These are phyloP conservation scores for Nymphicus hollandicus DNA, from an alignment of 2,113 vertebrate species.

Conservation along the genomic window DNA sequence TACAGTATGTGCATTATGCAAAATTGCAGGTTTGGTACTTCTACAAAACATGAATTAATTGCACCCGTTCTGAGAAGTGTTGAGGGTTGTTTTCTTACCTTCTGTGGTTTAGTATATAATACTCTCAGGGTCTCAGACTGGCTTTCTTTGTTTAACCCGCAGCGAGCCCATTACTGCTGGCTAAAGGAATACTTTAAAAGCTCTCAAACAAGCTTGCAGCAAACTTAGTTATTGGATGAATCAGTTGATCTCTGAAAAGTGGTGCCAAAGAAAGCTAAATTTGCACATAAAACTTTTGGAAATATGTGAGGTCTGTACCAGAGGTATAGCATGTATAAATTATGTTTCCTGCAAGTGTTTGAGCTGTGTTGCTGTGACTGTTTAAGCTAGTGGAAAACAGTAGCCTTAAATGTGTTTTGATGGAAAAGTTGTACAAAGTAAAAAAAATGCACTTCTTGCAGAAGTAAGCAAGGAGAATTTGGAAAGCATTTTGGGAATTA, in stretches of 20 bases:
- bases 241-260: background rate
- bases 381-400: background rate
- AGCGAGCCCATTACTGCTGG: background rate
- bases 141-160: background rate
- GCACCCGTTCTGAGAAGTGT: background rate
- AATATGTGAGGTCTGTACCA: background rate
- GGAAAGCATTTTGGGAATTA: background rate
- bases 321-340: background rate
- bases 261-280: background rate
- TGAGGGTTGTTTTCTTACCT: background rate
- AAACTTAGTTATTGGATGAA: background rate
- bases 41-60: background rate
- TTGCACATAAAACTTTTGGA: background rate
- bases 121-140: background rate
- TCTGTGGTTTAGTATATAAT: background rate
- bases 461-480: background rate
- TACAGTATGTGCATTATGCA: background rate
- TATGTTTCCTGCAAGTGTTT: background rate
- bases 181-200: background rate
- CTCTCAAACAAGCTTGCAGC: background rate
- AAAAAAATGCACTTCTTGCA: background rate
- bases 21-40: background rate
- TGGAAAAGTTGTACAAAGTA: background rate
- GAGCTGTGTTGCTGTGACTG: background rate
- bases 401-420: background rate